phyloP scores from a whole-genome alignment of 2,113 vertebrate genomes.

The Atherinomorus stipes region DNA sequence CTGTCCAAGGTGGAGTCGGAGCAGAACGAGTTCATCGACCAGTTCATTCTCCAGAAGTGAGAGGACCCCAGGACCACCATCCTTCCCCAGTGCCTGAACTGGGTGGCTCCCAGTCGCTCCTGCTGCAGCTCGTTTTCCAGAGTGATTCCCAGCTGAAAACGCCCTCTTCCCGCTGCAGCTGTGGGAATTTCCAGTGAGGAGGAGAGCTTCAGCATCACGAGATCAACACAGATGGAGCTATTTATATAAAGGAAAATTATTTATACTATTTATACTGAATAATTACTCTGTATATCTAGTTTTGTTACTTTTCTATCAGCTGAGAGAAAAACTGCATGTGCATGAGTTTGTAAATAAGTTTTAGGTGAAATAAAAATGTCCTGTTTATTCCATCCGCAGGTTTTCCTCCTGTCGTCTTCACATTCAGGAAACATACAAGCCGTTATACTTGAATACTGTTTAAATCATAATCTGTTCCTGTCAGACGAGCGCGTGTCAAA shows the following conservation, averaged over 20 bases:
- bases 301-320: conserved; percentile 75
- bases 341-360: conserved; percentile 72
- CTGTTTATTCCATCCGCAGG: background rate
- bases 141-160: conserved; percentile 13
- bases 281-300: conserved; percentile 68
- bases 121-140: conserved; percentile 35
- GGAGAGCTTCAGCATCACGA: conserved; percentile 34
- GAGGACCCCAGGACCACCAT: background rate
- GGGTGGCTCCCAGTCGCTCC: background rate
- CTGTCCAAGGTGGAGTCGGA: conserved; percentile 95
- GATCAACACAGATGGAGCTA: conserved; percentile 50
- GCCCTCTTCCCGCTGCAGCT: background rate
- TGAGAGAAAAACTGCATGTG: conserved; percentile 68
- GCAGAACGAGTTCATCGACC: conserved; percentile 99
- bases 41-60: conserved; percentile 96
- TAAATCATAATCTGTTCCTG: conserved; percentile 31
- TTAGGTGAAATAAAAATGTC: background rate
- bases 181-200: conserved; percentile 1
- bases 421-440: background rate
- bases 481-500: conserved; percentile 2
- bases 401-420: conserved; percentile 7
- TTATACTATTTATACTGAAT: conserved; percentile 83
- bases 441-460: conserved; percentile 63
- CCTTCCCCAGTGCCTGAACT: conserved; percentile 54
- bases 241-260: conserved; percentile 77